Percentiles rank a stretch among this genome's conserved stretches.
These are phyloP conservation scores for Julus scandinavius DNA, from an alignment of 2,888 invertebrate species.

Conservation along the genomic window DNA sequence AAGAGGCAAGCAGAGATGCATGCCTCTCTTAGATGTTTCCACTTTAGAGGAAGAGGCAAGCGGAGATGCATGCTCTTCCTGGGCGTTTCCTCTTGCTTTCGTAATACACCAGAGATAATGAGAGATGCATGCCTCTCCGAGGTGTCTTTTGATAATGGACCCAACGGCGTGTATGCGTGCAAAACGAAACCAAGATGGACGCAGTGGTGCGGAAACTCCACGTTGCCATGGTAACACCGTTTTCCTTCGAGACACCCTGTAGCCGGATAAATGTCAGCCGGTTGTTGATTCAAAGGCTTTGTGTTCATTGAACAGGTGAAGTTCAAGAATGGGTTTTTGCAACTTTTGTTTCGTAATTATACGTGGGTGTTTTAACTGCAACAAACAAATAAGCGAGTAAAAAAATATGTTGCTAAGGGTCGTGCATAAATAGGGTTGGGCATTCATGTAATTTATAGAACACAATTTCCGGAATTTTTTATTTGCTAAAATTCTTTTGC, in stretches of 20 bases:
- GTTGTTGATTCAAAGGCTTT: not conserved
- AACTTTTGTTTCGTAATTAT: not conserved
- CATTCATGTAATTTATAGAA: not conserved
- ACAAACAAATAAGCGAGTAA: not conserved
- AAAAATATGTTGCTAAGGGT: too few relatives aligned
- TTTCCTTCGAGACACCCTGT: not conserved
- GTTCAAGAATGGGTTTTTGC: not conserved
- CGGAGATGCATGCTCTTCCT: too few relatives aligned
- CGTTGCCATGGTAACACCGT: not conserved
- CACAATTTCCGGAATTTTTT: not conserved
- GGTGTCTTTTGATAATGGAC: too few relatives aligned
- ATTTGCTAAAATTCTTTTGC: not conserved
- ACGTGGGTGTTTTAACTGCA: not conserved
- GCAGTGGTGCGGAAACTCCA: too few relatives aligned
- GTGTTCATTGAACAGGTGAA: not conserved
- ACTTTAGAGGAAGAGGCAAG: too few relatives aligned
- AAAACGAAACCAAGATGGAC: too few relatives aligned
- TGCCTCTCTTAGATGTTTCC: too few relatives aligned
- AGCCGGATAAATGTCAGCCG: not conserved
- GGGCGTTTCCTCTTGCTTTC: too few relatives aligned
- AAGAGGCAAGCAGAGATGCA: too few relatives aligned
- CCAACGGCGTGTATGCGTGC: too few relatives aligned
- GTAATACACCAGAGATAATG: too few relatives aligned
- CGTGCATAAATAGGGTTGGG: not conserved
- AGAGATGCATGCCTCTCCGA: too few relatives aligned